Conservation (phyloP, 2,113 vertebrate species). For the Crypturellus undulatus region DNA sequence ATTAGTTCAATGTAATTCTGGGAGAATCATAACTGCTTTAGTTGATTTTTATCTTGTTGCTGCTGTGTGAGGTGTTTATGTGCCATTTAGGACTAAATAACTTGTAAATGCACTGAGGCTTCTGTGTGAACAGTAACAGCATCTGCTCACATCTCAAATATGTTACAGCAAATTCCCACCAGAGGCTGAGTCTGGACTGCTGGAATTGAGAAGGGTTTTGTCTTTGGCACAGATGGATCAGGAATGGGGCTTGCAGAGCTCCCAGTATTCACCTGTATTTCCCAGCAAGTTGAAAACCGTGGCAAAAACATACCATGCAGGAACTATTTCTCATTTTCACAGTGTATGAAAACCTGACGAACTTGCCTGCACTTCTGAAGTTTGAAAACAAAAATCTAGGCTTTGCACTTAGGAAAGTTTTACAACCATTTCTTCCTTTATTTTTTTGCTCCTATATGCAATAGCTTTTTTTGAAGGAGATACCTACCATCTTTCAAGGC, state of each 20-base stretch:
- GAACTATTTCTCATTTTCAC: background rate
- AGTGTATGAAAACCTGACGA: background rate
- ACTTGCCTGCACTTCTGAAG: background rate
- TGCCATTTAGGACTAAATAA: background rate
- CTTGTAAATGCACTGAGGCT: background rate
- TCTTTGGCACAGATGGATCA: background rate
- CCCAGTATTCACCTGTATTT: background rate
- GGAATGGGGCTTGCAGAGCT: background rate
- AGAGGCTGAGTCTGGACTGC: background rate
- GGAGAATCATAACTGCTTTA: background rate
- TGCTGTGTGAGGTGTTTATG: background rate
- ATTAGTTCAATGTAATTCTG: background rate
- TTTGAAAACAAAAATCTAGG: background rate
- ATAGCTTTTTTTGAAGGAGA: background rate
- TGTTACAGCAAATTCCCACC: background rate
- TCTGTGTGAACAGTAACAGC: background rate
- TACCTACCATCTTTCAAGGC: background rate
- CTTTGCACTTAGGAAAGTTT: background rate
- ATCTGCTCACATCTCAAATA: background rate
- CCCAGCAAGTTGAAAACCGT: background rate
- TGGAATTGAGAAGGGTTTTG: background rate
- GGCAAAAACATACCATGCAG: background rate
- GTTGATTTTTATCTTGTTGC: background rate
- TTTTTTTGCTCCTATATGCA: background rate
- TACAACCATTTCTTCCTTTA: background rate